Conservation (phyloP, 2,888 invertebrate genomes). For the Clusia tigrina region DNA sequence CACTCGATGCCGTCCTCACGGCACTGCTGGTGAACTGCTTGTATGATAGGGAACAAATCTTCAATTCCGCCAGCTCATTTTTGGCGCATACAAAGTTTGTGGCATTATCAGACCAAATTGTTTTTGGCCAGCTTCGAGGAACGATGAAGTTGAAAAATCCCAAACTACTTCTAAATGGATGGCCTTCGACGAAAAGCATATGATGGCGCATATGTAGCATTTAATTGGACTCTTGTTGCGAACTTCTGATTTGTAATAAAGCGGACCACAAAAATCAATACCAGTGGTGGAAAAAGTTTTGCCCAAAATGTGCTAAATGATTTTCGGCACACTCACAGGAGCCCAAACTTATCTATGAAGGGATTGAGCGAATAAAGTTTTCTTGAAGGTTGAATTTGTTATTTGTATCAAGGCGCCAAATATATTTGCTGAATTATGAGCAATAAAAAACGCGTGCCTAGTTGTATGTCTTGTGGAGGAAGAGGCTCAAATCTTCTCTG, state of each 20-base stretch:
- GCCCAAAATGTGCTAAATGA: constrained; percentile 22
- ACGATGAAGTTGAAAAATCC: constrained; percentile 34
- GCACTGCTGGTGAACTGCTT: constrained; percentile 23
- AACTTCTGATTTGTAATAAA: constrained; percentile 26
- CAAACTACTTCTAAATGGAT: constrained; percentile 31
- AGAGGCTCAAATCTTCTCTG: neutral
- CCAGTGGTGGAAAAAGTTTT: constrained; percentile 26
- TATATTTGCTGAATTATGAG: constrained; percentile 4
- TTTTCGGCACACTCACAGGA: constrained; percentile 24
- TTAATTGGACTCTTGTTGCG: constrained; percentile 14
- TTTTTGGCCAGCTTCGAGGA: constrained; percentile 30
- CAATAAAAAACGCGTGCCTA: constrained; percentile 6
- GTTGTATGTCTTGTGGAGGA: neutral
- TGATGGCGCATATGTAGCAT: constrained; percentile 31
- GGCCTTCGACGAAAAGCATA: constrained; percentile 36
- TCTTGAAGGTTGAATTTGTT: constrained; percentile 15
- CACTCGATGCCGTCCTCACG: constrained; percentile 29
- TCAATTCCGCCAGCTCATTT: constrained; percentile 23
- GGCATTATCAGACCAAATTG: constrained; percentile 31
- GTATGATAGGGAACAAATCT: constrained; percentile 17
- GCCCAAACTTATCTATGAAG: constrained; percentile 25
- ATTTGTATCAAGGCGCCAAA: constrained; percentile 9
- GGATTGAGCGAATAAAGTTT: constrained; percentile 23
- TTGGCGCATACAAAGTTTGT: constrained; percentile 31
- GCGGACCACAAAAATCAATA: constrained; percentile 27